phyloP scores from a whole-genome alignment of 2,113 vertebrate genomes.

The Redunca redunca region DNA sequence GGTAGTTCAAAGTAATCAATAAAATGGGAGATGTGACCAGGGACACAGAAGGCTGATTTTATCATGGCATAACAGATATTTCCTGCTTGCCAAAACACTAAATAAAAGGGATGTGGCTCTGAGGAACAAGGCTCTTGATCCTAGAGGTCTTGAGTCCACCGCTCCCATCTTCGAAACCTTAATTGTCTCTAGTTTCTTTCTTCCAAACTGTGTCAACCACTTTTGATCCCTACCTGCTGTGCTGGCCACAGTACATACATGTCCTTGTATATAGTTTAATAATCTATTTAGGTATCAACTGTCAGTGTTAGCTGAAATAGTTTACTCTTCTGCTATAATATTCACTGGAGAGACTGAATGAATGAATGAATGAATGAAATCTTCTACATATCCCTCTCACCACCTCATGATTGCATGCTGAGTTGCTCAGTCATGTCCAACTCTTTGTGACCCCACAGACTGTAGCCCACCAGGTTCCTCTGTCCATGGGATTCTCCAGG shows the following conservation, averaged over 20 bases:
- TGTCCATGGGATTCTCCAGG: neutral
- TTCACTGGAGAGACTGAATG: neutral
- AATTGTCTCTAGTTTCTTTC: neutral
- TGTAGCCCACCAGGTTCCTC: neutral
- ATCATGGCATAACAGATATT: neutral
- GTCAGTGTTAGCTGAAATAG: neutral
- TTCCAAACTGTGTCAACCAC: neutral
- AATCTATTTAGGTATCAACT: neutral
- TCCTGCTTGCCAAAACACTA: neutral
- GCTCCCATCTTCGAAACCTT: neutral
- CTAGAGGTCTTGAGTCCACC: neutral
- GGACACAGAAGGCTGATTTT: neutral
- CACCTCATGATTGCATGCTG: neutral
- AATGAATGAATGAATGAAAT: neutral
- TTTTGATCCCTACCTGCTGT: neutral
- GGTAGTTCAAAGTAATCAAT: neutral
- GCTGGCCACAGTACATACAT: neutral
- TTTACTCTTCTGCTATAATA: neutral
- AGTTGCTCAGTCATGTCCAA: neutral
- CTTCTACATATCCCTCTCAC: neutral
- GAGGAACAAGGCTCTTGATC: neutral
- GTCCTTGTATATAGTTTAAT: neutral
- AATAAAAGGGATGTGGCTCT: neutral
- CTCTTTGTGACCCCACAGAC: neutral
- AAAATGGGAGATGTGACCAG: neutral